A percentile compares a stretch with the other conserved stretches of the same genome.
Conservation (phyloP, 2,888 invertebrate species). For the Teleogryllus oceanicus region DNA sequence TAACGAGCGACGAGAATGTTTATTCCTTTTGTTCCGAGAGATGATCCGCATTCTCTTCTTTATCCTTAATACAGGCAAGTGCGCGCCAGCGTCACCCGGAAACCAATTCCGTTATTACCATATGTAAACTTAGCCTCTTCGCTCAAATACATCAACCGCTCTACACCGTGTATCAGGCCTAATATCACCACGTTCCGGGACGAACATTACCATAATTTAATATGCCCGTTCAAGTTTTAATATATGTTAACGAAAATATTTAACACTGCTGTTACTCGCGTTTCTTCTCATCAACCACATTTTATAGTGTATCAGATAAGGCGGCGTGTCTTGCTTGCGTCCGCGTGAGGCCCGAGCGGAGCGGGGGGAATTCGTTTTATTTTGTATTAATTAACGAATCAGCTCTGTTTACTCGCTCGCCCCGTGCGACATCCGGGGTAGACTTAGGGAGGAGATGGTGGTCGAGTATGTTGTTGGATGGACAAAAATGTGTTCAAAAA, state of each 20-base stretch:
- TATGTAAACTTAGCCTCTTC: neutral
- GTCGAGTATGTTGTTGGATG: no score
- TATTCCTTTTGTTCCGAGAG: slow-evolving; percentile 2
- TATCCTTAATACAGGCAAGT: neutral
- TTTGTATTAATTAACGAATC: no score
- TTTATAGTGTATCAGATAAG: neutral
- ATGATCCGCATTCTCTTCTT: no score
- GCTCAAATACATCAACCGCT: neutral
- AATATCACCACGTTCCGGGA: neutral
- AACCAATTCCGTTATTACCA: neutral
- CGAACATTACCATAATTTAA: neutral
- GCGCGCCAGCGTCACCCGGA: neutral
- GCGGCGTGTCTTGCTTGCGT: neutral
- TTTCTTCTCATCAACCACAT: neutral
- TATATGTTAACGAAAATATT: slow-evolving; percentile 4
- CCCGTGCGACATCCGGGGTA: no score
- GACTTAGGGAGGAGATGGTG: no score
- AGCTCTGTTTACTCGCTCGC: no score
- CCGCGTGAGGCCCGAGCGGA: no score
- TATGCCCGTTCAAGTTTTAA: neutral
- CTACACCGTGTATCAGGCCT: neutral
- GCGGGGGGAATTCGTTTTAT: no score
- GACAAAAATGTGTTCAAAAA: no score
- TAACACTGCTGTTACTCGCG: neutral
- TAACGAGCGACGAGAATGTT: neutral